Evolutionary conservation across 2,113 vertebrate species (phyloP), one percentile per base, ranked within the genome.

Genomic region (Nymphicus hollandicus): DNA sequence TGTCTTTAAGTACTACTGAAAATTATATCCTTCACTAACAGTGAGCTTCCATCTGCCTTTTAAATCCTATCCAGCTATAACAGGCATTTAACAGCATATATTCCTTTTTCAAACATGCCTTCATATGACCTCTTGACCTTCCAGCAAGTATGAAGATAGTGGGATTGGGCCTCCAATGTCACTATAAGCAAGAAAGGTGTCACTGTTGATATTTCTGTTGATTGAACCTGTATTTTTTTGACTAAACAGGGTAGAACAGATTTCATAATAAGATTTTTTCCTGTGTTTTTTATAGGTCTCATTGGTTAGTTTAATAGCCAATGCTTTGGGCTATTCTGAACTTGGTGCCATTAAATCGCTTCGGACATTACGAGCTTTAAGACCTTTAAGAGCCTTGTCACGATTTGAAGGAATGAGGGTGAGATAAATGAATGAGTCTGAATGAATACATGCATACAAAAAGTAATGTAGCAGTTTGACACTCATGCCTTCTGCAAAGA

Each of bases 391-490:
- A 97, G 99, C 99, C 80, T 97, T 99, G 97, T 99, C 99, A 76
- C 98, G 99, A 43, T 99, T 99, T 95, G 99, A 99, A 98, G 99
- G 99, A 97, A 99, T 99, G 99, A 98, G 99, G 99, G 99, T 99
- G 98, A 99, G 99, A 97, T 64, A 77, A 96, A 52, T 46, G 22
- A 83, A 96, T 88, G 37, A 81, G 12, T 69, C 41, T 94, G 46
- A 91, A 88, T 33, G 88, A 87, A 95, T 84, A 56, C 65, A 74
- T 96, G 66, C 73, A 82, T 92, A 81, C 78, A 88, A 87, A 78
- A 79, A 76, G 39, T 43, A 61, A 79, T 58, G 37, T 72, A 53
- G 46, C 82, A 80, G 64, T 79, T 73, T 88, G 82, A 72, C 17
- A 64, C 11, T 92, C 47, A 18, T 3, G 6, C 7, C 14, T 81